Evolutionary conservation across 1,140 invertebrate genomes (phyloP).

Genomic region (Nixonia krombeini): DNA sequence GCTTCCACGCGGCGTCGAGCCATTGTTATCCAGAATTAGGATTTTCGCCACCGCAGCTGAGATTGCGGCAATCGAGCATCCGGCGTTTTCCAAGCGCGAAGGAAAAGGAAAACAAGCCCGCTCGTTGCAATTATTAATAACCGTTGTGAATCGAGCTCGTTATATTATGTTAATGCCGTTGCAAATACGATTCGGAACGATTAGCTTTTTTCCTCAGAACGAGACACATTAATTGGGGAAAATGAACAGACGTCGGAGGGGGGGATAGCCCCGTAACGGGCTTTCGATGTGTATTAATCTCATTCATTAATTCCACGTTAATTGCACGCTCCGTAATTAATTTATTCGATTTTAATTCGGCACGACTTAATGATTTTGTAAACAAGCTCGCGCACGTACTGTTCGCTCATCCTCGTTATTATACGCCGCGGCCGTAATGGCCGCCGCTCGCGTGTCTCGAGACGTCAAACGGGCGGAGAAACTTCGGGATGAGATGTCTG

Average conservation of each 20-base stretch:
- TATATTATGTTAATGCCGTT: constrained; percentile 21
- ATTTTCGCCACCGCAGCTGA: constrained; percentile 57
- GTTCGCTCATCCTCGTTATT: no score
- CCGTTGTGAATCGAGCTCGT: constrained; percentile 19
- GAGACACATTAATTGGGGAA: neutral
- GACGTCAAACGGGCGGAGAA: constrained; percentile 9
- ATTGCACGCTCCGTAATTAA: neutral
- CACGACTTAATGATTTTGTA: neutral
- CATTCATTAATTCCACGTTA: neutral
- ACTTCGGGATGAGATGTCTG: constrained; percentile 27
- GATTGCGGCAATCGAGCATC: constrained; percentile 64
- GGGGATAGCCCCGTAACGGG: no score
- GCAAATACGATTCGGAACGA: constrained; percentile 2
- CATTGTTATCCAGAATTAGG: constrained; percentile 67
- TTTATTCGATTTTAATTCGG: constrained; percentile 2
- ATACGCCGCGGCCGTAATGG: no score
- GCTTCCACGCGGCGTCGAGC: constrained; percentile 58
- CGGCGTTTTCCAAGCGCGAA: constrained; percentile 62
- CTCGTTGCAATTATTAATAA: constrained; percentile 17
- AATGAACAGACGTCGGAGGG: no score
- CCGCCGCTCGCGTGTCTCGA: no score
- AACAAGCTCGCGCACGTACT: no score
- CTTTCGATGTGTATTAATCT: neutral
- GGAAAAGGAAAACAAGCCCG: constrained; percentile 29
- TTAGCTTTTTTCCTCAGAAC: neutral